Base-by-base conservation (phyloP, 2,888 invertebrate species). In the Mesochorus sp. region DNA sequence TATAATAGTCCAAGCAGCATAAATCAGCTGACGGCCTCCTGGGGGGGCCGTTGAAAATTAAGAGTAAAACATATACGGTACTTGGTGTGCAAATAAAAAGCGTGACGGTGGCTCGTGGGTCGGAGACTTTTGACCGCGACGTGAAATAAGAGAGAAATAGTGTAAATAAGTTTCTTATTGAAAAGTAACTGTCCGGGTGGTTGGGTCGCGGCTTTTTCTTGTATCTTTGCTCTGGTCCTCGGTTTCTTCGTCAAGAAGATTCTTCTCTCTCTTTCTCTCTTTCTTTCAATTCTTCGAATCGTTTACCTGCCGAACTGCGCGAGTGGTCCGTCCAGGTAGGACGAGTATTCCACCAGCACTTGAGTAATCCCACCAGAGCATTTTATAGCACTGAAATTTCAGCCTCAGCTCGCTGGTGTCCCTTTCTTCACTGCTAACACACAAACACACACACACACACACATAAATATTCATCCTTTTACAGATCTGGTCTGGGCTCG, bases 401-500 rank as follows among this genome's bases (percentile, higher is more conserved):
- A 21, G 14, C 51, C 49, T 49, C 10, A 34, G 17, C 26, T 28
- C 42, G 44, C 17, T 49, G 37, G 34, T 34, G 0, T 55, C 10
- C 3, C n/a, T 34, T 5, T 31, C 19, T 55, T 3, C n/a, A n/a
- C n/a, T n/a, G n/a, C n/a, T n/a, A n/a, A n/a, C n/a, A n/a, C n/a
- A n/a, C n/a, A n/a, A n/a, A n/a, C n/a, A n/a, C n/a, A n/a, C n/a
- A n/a, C n/a, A n/a, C n/a, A n/a, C n/a, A n/a, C n/a, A n/a, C n/a
- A 5, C n/a, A 8, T 49, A 2, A 17, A 24, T 44, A 21, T 44
- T 31, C 17, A 10, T 61, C 26, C n/a, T 31, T 0, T 24, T 19
- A 24, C 79, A 90, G 90, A 79, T 90, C 90, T 28, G 90, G 90
- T 14, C 80, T 90, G 53, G 90, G 90, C 19, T 90, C 90, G 3